These are phyloP conservation scores for Epizoanthus scotinus DNA, from an alignment of 92 coral and sea anemone genomes.

Conservation along the genomic window DNA sequence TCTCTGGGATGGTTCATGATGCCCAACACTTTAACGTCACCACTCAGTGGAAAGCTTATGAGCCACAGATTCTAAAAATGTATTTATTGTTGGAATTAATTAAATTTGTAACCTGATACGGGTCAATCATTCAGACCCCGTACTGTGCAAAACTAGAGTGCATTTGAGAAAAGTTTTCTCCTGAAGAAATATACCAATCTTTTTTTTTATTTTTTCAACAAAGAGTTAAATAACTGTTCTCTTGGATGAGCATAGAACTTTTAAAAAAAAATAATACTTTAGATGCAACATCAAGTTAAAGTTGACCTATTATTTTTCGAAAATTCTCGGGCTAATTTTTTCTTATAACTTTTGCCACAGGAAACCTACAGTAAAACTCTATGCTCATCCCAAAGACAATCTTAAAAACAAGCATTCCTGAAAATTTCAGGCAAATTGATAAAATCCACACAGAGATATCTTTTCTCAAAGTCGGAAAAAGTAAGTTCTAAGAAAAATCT, in stretches of 20 bases:
- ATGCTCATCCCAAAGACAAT: constrained; percentile 33
- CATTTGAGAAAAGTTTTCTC: constrained; percentile 12
- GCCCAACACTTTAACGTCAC: no score
- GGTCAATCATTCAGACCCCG: constrained; percentile 5
- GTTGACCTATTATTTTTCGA: constrained; percentile 22
- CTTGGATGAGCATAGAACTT: constrained; percentile 32
- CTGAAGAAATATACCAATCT: neutral
- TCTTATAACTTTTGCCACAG: constrained; percentile 42
- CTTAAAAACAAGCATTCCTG: constrained; percentile 36
- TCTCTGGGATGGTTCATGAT: no score
- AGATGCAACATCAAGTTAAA: constrained; percentile 39
- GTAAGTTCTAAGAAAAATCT: constrained; percentile 34
- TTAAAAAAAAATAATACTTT: constrained; percentile 31
- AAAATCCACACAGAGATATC: constrained; percentile 28
- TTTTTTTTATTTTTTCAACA: constrained; percentile 25
- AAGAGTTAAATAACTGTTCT: constrained; percentile 7
- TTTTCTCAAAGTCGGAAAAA: constrained; percentile 37
- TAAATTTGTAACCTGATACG: constrained; percentile 24
- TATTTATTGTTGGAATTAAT: neutral
- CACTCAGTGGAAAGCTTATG: neutral
- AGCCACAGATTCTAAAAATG: neutral
- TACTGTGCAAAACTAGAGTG: constrained; percentile 28
- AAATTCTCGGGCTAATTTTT: constrained; percentile 31
- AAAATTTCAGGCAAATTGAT: constrained; percentile 46
- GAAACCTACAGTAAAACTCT: constrained; percentile 40